Conservation (phyloP, 53 echinoderm and acorn worm species). For the Paelopatides confundens region DNA sequence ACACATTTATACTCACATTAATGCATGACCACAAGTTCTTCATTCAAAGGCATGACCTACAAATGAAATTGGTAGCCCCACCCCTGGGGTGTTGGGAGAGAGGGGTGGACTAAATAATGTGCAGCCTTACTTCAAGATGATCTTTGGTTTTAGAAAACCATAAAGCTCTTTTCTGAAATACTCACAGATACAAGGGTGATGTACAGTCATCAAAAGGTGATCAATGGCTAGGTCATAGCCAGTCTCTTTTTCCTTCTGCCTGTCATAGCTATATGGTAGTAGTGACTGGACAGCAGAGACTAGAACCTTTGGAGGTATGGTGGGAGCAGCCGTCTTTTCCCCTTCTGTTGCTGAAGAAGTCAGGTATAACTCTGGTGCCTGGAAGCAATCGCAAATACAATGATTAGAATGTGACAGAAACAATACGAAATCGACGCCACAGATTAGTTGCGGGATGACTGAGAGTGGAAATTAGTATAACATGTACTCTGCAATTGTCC, state of each 20-base stretch:
- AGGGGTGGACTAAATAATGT: too few species aligned
- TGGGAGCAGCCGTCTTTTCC: constrained; percentile 13
- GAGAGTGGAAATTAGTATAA: too few species aligned
- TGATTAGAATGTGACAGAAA: too few species aligned
- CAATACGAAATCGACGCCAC: too few species aligned
- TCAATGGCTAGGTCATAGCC: constrained; percentile 44
- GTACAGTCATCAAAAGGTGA: constrained; percentile 73
- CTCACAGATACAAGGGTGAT: constrained; percentile 86
- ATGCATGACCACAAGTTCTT: too few species aligned
- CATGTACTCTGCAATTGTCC: too few species aligned
- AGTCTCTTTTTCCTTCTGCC: constrained; percentile 44
- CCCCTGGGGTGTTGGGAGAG: too few species aligned
- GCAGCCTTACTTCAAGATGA: too few species aligned
- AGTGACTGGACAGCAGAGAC: constrained; percentile 76
- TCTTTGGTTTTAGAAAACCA: background rate
- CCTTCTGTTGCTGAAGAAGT: constrained; percentile 60
- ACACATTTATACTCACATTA: too few species aligned
- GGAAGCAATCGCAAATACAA: background rate
- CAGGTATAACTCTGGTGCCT: constrained; percentile 25
- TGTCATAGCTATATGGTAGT: constrained; percentile 31
- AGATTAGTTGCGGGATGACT: too few species aligned
- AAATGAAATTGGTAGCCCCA: too few species aligned
- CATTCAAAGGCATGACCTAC: too few species aligned
- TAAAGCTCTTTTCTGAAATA: background rate
- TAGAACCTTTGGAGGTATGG: constrained; percentile 60